Evolutionary conservation across 37 sponge, comb jelly and placozoan genomes (phyloP).

Genomic region (Eunapius fragilis): DNA sequence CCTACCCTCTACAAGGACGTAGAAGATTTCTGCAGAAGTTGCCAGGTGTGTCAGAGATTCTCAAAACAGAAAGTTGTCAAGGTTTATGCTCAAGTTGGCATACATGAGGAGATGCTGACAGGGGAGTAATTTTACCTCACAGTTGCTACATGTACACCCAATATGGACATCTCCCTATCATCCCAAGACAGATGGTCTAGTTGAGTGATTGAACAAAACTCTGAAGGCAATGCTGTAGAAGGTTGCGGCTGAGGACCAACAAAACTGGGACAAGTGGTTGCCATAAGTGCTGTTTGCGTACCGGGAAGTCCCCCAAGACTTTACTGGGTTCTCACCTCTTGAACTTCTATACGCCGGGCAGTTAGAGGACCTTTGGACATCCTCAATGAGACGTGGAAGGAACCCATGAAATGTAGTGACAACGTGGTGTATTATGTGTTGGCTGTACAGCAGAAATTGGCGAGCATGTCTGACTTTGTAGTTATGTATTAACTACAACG

Average conservation of each 20-base stretch:
- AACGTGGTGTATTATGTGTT: background rate
- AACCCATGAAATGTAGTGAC: background rate
- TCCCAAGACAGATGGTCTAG: slow-evolving; percentile 48
- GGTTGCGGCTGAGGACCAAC: background rate
- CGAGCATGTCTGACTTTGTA: background rate
- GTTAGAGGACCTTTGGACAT: slow-evolving; percentile 43
- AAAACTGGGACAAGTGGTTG: slow-evolving; percentile 28
- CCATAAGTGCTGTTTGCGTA: slow-evolving; percentile 42
- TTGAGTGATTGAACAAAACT: slow-evolving; percentile 38
- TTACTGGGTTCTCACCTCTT: slow-evolving; percentile 46
- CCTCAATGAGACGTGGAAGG: slow-evolving; percentile 29
- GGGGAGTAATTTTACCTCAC: slow-evolving; percentile 33
- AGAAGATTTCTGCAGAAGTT: slow-evolving; percentile 23
- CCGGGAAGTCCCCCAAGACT: slow-evolving; percentile 42
- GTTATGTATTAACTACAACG: too few species aligned
- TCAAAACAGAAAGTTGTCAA: slow-evolving; percentile 14
- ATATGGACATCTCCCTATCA: slow-evolving; percentile 47
- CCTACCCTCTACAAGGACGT: slow-evolving; percentile 29
- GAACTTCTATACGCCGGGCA: slow-evolving; percentile 19
- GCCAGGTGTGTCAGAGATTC: slow-evolving; percentile 21
- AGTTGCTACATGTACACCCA: slow-evolving; percentile 15
- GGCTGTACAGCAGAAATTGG: background rate
- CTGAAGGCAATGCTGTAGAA: slow-evolving; percentile 32
- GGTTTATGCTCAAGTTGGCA: slow-evolving; percentile 25
- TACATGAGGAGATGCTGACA: slow-evolving; percentile 35